Conservation (phyloP, 2,888 invertebrate species). For the Oxystoma pomonae region DNA sequence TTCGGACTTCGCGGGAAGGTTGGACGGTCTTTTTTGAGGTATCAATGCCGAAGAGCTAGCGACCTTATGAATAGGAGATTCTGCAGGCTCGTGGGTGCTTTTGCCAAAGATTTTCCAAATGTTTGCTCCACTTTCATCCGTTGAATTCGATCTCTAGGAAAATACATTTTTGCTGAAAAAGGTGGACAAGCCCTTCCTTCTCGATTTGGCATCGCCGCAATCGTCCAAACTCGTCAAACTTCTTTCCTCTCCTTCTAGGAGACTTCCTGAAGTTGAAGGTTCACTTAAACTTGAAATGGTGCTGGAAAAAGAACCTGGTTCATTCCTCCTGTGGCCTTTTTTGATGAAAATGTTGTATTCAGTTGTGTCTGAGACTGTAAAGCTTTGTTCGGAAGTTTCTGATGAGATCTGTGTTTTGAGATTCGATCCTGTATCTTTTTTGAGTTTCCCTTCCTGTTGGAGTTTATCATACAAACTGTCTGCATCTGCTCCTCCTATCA, state of each 20-base stretch:
- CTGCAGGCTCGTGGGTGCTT: conserved; percentile 30
- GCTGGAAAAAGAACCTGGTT: conserved; percentile 61
- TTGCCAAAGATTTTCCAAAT: conserved; percentile 47
- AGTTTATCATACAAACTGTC: too few species aligned
- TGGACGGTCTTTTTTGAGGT: conserved; percentile 68
- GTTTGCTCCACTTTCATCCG: conserved; percentile 32
- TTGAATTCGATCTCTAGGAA: conserved; percentile 46
- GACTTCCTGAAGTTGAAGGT: conserved; percentile 60
- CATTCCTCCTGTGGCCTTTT: conserved; percentile 51
- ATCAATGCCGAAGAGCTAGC: conserved; percentile 70
- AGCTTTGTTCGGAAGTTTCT: background rate
- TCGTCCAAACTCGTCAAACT: conserved; percentile 36
- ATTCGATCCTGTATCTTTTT: too few species aligned
- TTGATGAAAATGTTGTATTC: background rate
- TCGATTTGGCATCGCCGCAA: conserved; percentile 49
- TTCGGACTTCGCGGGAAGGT: conserved; percentile 75
- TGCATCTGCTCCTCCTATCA: background rate
- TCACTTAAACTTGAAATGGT: conserved; percentile 69
- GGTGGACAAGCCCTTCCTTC: conserved; percentile 58
- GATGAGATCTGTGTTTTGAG: too few species aligned
- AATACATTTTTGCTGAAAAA: conserved; percentile 59
- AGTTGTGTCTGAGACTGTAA: background rate
- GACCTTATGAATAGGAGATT: conserved; percentile 47
- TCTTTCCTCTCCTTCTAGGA: conserved; percentile 43
- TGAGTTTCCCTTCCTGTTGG: too few species aligned